A percentile compares a stretch with the other conserved stretches of the same genome.
These are phyloP conservation scores for Pangasius krempfi DNA, from an alignment of 2,797 vertebrate genomes.

Conservation along the genomic window DNA sequence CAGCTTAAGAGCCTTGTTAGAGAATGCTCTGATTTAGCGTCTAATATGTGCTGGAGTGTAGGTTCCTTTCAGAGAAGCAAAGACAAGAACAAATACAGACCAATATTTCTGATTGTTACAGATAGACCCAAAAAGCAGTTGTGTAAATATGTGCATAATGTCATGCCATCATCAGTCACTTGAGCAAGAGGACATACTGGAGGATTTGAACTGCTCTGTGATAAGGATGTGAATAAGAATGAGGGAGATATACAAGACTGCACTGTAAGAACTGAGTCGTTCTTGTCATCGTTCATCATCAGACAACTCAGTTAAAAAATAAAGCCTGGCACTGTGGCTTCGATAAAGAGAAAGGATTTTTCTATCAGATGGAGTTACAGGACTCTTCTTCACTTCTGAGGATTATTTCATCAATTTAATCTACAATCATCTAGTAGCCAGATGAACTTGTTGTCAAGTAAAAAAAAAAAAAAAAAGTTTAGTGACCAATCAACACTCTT, in stretches of 20 bases:
- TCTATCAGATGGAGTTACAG: conserved; percentile 9
- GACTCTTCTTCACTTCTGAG: neutral
- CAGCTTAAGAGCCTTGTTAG: neutral
- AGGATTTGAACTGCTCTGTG: neutral
- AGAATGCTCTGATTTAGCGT: conserved; percentile 25
- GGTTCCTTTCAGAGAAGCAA: too few relatives aligned
- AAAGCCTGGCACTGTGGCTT: neutral
- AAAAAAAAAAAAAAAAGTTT: too few relatives aligned
- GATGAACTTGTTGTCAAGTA: neutral
- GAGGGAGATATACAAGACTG: neutral
- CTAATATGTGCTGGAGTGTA: neutral
- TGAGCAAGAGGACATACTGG: neutral
- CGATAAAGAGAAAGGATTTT: neutral
- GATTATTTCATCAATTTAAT: conserved; percentile 7
- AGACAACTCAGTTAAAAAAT: neutral
- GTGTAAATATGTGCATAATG: conserved; percentile 10
- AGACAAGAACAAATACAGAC: neutral
- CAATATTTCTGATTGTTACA: neutral
- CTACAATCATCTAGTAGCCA: conserved; percentile 5
- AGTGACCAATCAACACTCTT: neutral
- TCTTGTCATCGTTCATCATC: neutral
- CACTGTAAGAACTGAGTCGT: neutral
- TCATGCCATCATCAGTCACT: neutral
- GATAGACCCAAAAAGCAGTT: neutral
- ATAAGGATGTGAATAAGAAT: conserved; percentile 18